Conservation (phyloP, 2,888 invertebrate species). For the Aquatica leii region DNA sequence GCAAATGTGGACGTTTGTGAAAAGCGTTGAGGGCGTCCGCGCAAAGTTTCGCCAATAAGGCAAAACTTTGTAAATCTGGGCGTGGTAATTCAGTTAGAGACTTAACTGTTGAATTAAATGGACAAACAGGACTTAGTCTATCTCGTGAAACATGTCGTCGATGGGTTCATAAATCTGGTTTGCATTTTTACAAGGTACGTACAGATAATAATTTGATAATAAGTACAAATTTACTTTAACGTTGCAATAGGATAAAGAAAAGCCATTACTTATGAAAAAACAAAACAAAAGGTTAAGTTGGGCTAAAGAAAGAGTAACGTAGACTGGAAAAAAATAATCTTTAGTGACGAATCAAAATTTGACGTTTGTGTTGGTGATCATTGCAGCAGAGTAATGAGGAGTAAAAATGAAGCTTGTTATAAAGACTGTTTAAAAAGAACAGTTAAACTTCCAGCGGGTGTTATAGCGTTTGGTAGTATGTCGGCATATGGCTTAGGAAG, state of each 20-base stretch:
- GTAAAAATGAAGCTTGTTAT: slow-evolving; percentile 3
- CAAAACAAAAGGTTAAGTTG: background rate
- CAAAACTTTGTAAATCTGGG: too few species aligned
- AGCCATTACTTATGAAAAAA: background rate
- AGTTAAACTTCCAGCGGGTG: background rate
- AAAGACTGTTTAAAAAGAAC: slow-evolving; percentile 14
- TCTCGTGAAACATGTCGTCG: background rate
- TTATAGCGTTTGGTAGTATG: background rate
- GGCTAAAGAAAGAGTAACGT: background rate
- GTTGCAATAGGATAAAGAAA: background rate
- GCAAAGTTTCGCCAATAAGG: too few species aligned
- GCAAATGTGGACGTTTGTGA: too few species aligned
- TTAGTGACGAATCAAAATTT: slow-evolving; percentile 17
- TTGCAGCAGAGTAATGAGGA: background rate
- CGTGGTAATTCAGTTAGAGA: too few species aligned
- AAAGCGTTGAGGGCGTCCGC: too few species aligned
- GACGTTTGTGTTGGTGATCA: slow-evolving; percentile 17
- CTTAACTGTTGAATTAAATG: background rate
- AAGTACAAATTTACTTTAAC: background rate
- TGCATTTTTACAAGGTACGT: background rate
- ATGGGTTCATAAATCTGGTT: background rate
- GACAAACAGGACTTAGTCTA: background rate
- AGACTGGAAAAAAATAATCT: slow-evolving; percentile 10
- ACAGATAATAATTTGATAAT: background rate
- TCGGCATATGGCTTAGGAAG: background rate